Evolutionary conservation across 2,113 vertebrate genomes (phyloP), one percentile per base, ranked within the genome.

Genomic region (Alligator mississippiensis): DNA sequence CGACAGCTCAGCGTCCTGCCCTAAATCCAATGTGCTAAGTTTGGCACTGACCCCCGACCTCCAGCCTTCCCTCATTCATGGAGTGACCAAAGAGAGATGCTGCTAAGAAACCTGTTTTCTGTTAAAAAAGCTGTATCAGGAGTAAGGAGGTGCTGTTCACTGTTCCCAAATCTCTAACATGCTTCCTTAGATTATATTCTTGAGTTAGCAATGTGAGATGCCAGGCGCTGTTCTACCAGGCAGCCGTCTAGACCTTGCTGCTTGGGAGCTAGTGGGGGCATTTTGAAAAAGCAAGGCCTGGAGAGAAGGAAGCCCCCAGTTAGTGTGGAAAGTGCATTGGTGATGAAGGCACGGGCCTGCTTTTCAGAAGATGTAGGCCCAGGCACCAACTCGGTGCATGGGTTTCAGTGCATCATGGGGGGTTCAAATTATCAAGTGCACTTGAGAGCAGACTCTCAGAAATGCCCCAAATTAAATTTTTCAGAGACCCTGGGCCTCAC

Each of bases 281-380:
- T 76, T 59, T 78, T 25, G 83, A 54, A 92, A 75, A 27, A 25
- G 59, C 9, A 5, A 55, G 17, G 9, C 30, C 28, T 61, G 70
- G 70, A 75, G 84, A 77, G 80, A 87, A 79, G 90, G 80, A 64
- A 8, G 2, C 0, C 0, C 70, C 86, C 64, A 25, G 14, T 47
- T 47, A 80, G 76, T 68, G 14, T 47, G 62, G 80, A 83, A 38
- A 5, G 85, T 78, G 88, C 60, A 89, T 6, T 74, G 57, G 70
- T 90, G 47, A 47, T 47, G 83, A 93, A 91, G 92, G 57, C 24
- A 3, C 91, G 94, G 96, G 87, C 92, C 81, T 47, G 47, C 47
- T 47, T 47, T 47, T 85, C 30, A 47, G 59, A 82, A 58, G 27
- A 66, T 47, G 47, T 47, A 47, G 47, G 47, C 47, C 47, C 47